A percentile compares a stretch with the other conserved stretches of the same genome.
Evolutionary conservation across 1,140 invertebrate genomes (phyloP).

Genomic region (Heliconius hewitsoni): DNA sequence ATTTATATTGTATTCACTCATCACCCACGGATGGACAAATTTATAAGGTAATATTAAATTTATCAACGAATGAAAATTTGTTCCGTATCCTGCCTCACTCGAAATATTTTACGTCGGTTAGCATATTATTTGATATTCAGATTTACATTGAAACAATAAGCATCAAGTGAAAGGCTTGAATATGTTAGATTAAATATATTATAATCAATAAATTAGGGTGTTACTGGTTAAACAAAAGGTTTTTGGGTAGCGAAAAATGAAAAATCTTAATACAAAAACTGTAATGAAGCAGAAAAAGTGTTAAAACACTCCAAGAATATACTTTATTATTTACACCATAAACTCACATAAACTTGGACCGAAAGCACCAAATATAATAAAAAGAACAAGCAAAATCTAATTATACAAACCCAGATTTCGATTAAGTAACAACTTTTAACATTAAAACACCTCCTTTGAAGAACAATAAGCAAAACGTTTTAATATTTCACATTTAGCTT

Average conservation of each 20-base stretch:
- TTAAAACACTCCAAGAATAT: not conserved
- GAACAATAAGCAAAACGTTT: constrained; percentile 25
- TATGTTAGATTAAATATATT: not conserved
- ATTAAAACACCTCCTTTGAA: constrained; percentile 4
- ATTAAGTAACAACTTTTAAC: constrained; percentile 11
- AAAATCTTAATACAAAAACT: too few relatives aligned
- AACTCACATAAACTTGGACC: not conserved
- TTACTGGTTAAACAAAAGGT: too few relatives aligned
- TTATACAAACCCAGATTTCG: constrained; percentile 8
- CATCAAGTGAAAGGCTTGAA: not conserved
- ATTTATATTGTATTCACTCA: not conserved
- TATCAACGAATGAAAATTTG: not conserved
- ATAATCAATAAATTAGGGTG: too few relatives aligned
- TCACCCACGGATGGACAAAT: constrained; percentile 9
- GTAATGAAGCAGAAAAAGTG: too few relatives aligned
- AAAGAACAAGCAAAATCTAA: constrained; percentile 1
- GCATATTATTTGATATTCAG: constrained; percentile 1
- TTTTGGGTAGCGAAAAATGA: too few relatives aligned
- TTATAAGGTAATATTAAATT: constrained; percentile 20
- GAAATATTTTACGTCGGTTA: not conserved
- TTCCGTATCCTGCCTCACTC: not conserved
- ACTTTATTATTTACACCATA: not conserved
- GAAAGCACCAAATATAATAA: not conserved
- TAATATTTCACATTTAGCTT: constrained; percentile 22
- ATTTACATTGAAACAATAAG: not conserved